Evolutionary conservation across 2,797 vertebrate species (phyloP), one percentile per base, ranked within the genome.

Genomic region (Poecilia gillii): DNA sequence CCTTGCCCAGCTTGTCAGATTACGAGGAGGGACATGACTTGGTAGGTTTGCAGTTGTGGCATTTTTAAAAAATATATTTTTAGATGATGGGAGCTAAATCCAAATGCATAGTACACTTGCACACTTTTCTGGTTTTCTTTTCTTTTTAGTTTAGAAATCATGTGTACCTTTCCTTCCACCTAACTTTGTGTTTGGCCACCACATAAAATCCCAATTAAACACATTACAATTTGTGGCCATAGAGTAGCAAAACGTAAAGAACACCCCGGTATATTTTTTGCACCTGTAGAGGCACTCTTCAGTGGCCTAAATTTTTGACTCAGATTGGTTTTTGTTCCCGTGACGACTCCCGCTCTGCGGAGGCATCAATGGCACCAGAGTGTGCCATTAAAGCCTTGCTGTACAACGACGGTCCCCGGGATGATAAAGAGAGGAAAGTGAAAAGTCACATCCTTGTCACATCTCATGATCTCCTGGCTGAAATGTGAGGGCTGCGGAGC

Each of bases 401-500:
- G 87, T 89, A 88, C 87, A 91, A 88, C 81, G 85, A 93, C 84
- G 87, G 93, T 91, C 90, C 86, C 92, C 85, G 92, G 92, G 91
- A 94, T 90, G 93, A 94, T 95, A 93, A 94, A 93, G 94, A 94
- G 93, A 91, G 92, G 92, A 94, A 93, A 95, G 91, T 93, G 91
- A 94, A 94, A 94, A 94, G 93, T 93, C 94, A 91, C 93, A 89
- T 94, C 87, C 91, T 70, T 94, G 93, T 94, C 93, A 94, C 88
- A 85, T 93, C 92, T 92, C 90, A 92, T 95, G 92, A 95, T 93
- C 92, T 92, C 87, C 62, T 77, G 81, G 90, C 89, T 94, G 91
- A 92, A 94, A 93, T 92, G 93, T 90, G 92, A 93, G 91, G 89
- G 91, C 92, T 91, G 90, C 85, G 73, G 90, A 92, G 90, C 93